phyloP scores from a whole-genome alignment of 1,140 invertebrate genomes.

The Pogonognathellus flavescens region DNA sequence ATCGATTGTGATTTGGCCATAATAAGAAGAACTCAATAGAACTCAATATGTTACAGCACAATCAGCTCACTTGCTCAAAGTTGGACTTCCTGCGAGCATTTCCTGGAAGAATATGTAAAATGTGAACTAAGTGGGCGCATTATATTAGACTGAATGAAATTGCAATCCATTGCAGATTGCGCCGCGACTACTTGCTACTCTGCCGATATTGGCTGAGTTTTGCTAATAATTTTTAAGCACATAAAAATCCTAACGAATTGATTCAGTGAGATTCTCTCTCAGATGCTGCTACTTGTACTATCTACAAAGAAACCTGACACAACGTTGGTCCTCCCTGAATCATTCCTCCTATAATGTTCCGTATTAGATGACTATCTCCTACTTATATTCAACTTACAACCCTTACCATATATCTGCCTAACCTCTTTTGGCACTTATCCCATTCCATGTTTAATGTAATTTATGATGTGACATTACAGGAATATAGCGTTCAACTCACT shows the following conservation, averaged over 20 bases:
- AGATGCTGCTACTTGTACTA: background rate
- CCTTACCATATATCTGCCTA: constrained; percentile 7
- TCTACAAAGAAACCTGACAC: constrained; percentile 8
- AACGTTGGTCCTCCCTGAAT: constrained; percentile 29
- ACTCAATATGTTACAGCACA: too few species aligned
- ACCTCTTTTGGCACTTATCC: constrained; percentile 31
- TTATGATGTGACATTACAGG: constrained; percentile 73
- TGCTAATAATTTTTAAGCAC: too few species aligned
- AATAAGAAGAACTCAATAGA: too few species aligned
- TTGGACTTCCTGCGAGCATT: too few species aligned
- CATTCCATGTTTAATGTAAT: constrained; percentile 30
- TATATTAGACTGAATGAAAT: too few species aligned
- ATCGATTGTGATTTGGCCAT: too few species aligned
- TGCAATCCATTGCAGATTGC: too few species aligned
- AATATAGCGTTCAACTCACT: constrained; percentile 95
- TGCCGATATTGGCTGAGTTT: too few species aligned
- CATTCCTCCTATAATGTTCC: background rate
- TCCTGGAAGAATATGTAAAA: too few species aligned
- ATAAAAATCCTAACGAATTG: background rate
- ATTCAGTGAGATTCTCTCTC: background rate
- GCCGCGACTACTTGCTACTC: too few species aligned
- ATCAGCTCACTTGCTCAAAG: too few species aligned
- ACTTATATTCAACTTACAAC: background rate
- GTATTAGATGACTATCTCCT: constrained; percentile 9
- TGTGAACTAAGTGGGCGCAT: too few species aligned